Conservation (phyloP, 2,888 invertebrate genomes). For the Tricholauxania praeusta region DNA sequence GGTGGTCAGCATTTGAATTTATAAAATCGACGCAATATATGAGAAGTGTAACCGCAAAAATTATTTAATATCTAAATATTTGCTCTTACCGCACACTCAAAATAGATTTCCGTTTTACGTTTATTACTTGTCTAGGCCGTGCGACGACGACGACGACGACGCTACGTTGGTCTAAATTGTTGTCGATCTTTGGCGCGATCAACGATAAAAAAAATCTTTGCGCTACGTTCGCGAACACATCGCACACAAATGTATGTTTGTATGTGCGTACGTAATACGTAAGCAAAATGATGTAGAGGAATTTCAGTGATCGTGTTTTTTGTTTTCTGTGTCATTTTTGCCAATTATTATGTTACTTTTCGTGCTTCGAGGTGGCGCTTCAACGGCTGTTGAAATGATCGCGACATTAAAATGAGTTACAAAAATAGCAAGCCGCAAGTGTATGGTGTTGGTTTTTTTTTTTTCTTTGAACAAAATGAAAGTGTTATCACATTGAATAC, state of each 20-base stretch:
- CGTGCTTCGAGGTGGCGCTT: constrained; percentile 19
- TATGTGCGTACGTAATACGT: constrained; percentile 3
- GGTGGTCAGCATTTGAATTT: constrained; percentile 15
- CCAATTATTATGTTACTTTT: constrained; percentile 10
- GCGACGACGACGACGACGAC: neutral
- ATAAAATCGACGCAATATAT: neutral
- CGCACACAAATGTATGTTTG: too few relatives aligned
- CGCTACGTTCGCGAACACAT: too few relatives aligned
- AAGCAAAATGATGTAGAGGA: constrained; percentile 26
- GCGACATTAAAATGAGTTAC: neutral
- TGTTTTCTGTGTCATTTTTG: constrained; percentile 15
- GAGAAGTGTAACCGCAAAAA: too few relatives aligned
- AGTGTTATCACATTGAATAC: neutral
- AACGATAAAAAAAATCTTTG: too few relatives aligned
- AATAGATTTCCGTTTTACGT: constrained; percentile 15
- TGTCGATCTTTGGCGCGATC: too few relatives aligned
- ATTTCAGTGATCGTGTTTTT: constrained; percentile 11
- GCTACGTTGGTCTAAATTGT: constrained; percentile 25
- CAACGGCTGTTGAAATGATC: constrained; percentile 16
- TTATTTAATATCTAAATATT: constrained; percentile 2
- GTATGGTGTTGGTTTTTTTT: neutral
- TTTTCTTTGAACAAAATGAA: too few relatives aligned
- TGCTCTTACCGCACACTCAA: neutral
- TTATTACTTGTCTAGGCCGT: too few relatives aligned
- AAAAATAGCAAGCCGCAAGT: constrained; percentile 2